Evolutionary conservation across 2,113 vertebrate species (phyloP).

Genomic region (Lepus timidus): DNA sequence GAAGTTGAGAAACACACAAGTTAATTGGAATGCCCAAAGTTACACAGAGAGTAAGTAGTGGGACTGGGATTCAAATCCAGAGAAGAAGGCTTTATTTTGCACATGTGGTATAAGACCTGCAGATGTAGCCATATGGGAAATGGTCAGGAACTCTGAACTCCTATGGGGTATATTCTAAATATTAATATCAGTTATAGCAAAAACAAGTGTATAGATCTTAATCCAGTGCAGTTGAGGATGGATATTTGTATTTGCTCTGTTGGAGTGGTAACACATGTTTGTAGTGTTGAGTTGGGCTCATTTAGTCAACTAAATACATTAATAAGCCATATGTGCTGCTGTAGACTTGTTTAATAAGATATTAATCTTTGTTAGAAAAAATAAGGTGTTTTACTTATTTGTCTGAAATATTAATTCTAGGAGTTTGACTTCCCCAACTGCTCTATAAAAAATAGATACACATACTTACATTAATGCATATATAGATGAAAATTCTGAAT

Average conservation of each 20-base stretch:
- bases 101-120: neutral
- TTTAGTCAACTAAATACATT: neutral
- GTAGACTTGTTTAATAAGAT: neutral
- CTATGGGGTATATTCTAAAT: neutral
- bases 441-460: neutral
- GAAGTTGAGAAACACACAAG: neutral
- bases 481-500: neutral
- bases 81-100: neutral
- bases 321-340: neutral
- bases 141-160: neutral
- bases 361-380: neutral
- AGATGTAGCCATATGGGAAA: neutral
- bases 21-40: neutral
- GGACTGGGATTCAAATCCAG: neutral
- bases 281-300: neutral
- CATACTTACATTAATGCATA: neutral
- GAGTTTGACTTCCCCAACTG: neutral
- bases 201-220: neutral
- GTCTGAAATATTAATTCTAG: slow-evolving; percentile 2
- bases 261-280: neutral
- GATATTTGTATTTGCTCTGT: neutral
- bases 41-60: neutral
- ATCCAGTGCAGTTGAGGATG: neutral
- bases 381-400: neutral
- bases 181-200: neutral